Evolutionary conservation across 2,797 vertebrate genomes (phyloP).

Genomic region (Amblyopsis hoosieri): DNA sequence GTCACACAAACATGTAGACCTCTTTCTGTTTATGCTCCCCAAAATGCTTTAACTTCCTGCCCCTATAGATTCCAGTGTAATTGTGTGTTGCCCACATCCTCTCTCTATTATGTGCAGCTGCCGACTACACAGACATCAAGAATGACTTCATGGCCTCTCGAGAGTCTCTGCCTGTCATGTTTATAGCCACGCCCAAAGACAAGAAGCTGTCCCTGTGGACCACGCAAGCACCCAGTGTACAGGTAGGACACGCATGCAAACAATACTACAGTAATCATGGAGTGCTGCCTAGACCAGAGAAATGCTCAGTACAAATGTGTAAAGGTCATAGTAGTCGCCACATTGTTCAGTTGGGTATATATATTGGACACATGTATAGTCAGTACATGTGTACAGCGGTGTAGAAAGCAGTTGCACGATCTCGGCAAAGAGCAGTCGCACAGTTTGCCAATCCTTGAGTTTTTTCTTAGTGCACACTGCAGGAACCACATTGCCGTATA

Average conservation of each 20-base stretch:
- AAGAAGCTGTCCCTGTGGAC: slow-evolving; percentile 89
- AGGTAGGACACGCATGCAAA: slow-evolving; percentile 73
- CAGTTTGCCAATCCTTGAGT: slow-evolving; percentile 78
- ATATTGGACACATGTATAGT: background rate
- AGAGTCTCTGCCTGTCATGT: slow-evolving; percentile 87
- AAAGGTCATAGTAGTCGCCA: too few relatives aligned
- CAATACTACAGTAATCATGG: background rate
- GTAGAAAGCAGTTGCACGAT: slow-evolving; percentile 75
- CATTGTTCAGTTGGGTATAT: too few relatives aligned
- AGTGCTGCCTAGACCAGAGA: too few relatives aligned
- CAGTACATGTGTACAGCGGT: slow-evolving; percentile 67
- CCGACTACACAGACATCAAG: slow-evolving; percentile 88
- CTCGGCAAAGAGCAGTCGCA: slow-evolving; percentile 78
- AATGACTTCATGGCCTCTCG: slow-evolving; percentile 87
- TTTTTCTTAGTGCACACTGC: slow-evolving; percentile 77
- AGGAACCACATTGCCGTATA: background rate
- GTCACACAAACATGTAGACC: slow-evolving; percentile 36
- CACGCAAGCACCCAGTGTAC: slow-evolving; percentile 81
- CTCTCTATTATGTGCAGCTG: slow-evolving; percentile 71
- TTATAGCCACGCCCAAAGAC: slow-evolving; percentile 91
- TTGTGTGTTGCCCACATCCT: slow-evolving; percentile 38
- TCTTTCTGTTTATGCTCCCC: slow-evolving; percentile 43
- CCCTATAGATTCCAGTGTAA: slow-evolving; percentile 15
- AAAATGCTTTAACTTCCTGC: slow-evolving; percentile 57
- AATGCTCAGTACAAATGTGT: background rate